Evolutionary conservation across 2,797 vertebrate genomes (phyloP).

Genomic region (Pygocentrus nattereri): DNA sequence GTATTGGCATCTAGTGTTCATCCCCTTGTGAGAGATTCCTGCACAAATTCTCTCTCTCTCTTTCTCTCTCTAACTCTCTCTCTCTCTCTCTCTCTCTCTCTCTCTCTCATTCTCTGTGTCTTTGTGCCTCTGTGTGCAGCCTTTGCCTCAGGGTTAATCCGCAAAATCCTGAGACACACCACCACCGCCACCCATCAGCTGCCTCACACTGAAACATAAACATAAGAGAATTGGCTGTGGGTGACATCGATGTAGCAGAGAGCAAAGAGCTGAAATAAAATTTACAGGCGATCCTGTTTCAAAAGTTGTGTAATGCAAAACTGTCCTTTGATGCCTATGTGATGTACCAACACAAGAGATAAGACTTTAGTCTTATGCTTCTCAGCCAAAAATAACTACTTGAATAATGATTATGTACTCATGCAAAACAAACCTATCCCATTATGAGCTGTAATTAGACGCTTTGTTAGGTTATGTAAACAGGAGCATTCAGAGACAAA

Average conservation of each 20-base stretch:
- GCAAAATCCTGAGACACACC: slow-evolving; percentile 21
- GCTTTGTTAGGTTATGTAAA: background rate
- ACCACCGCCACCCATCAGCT: background rate
- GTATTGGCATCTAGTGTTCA: slow-evolving; percentile 1
- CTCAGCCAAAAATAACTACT: background rate
- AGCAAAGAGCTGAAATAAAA: slow-evolving; percentile 13
- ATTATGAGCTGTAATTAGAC: background rate
- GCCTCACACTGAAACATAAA: background rate
- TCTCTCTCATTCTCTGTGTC: background rate
- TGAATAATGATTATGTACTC: background rate
- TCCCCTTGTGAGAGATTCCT: slow-evolving; percentile 19
- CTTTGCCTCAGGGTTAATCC: slow-evolving; percentile 28
- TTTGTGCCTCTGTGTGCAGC: slow-evolving; percentile 1
- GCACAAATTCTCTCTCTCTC: background rate
- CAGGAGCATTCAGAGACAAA: background rate
- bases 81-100: background rate
- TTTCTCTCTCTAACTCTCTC: background rate
- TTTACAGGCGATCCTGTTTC: background rate
- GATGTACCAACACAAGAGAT: background rate
- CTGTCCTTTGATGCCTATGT: slow-evolving; percentile 3
- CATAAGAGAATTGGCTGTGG: background rate
- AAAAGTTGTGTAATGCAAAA: slow-evolving; percentile 10
- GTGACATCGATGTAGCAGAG: background rate
- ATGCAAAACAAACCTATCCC: background rate
- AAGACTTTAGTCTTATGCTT: background rate